phyloP scores from a whole-genome alignment of 2,113 vertebrate species.

The Acanthochromis polyacanthus region DNA sequence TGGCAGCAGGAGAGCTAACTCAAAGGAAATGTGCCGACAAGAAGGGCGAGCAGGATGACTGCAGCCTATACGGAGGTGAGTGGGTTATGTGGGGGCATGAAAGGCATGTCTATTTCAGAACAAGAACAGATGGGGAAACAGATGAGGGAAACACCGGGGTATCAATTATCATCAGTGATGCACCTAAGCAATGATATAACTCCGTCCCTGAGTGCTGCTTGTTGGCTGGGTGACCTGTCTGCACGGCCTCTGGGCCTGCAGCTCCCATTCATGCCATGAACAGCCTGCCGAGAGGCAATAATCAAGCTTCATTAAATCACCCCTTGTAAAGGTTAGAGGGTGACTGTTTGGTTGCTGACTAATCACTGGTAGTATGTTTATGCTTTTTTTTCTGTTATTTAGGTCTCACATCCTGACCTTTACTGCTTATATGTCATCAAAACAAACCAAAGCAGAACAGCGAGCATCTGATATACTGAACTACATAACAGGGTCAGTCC shows the following conservation, averaged over 20 bases:
- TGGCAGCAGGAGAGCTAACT: conserved; percentile 38
- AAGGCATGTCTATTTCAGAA: conserved; percentile 62
- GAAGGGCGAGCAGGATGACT: background rate
- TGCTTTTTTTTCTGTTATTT: background rate
- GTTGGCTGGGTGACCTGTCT: conserved; percentile 7
- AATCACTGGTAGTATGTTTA: background rate
- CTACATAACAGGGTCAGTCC: background rate
- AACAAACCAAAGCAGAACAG: conserved; percentile 4
- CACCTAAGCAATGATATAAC: conserved; percentile 39
- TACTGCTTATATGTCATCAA: conserved; percentile 1
- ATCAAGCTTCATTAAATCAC: conserved; percentile 17
- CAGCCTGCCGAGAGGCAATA: background rate
- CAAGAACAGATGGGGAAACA: conserved; percentile 73
- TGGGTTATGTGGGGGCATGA: conserved; percentile 28
- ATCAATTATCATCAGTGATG: conserved; percentile 71
- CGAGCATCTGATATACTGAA: background rate
- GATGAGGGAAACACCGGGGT: conserved; percentile 63
- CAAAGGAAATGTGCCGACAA: conserved; percentile 22
- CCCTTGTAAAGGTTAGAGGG: conserved; percentile 10
- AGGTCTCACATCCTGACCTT: conserved; percentile 3
- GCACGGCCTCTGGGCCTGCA: background rate
- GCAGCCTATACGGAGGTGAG: conserved; percentile 45
- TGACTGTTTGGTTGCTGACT: conserved; percentile 3
- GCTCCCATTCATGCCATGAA: conserved; percentile 21
- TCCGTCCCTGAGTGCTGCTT: conserved; percentile 25